These are phyloP conservation scores for Linnaemya vulpina DNA, from an alignment of 2,888 invertebrate genomes.

Conservation along the genomic window DNA sequence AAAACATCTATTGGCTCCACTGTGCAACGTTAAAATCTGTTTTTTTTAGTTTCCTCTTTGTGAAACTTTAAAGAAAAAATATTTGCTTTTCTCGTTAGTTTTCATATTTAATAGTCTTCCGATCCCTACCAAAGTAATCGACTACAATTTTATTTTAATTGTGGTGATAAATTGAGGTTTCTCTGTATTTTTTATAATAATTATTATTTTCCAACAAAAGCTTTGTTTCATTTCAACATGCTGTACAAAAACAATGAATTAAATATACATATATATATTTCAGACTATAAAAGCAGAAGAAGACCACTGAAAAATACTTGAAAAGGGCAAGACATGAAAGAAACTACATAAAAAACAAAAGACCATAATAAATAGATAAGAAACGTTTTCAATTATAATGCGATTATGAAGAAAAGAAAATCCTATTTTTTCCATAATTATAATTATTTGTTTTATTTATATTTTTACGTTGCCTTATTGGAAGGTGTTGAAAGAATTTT, in stretches of 20 bases:
- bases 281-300: not conserved
- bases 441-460: not conserved
- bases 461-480: not conserved
- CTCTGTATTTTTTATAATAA: not conserved
- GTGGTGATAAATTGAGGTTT: not conserved
- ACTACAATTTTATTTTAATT: no score
- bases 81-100: no score
- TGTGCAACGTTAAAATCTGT: no score
- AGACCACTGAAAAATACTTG: slow-evolving; percentile 6
- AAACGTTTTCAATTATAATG: slow-evolving; percentile 76
- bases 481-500: slow-evolving; percentile 26
- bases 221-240: not conserved
- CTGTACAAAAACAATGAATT: slow-evolving; percentile 10
- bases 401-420: slow-evolving; percentile 75
- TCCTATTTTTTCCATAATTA: not conserved
- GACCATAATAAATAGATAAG: slow-evolving; percentile 29
- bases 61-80: no score
- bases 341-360: slow-evolving; percentile 14
- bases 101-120: no score
- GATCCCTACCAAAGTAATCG: no score
- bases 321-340: not conserved
- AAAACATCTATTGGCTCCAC: no score
- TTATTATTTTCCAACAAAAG: not conserved
- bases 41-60: no score
- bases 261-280: slow-evolving; percentile 10